These are phyloP conservation scores for Sus scrofa DNA, from an alignment of 2,113 vertebrate species.

Conservation along the genomic window T2T-Sscrofa CM000819.6:64804501-64805000, in stretches of 20 bases:
- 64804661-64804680: conserved; percentile 17
- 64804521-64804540: conserved; percentile 31
- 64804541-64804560: background rate
- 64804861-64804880: too few relatives aligned
- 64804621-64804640: fast-evolving
- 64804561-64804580: conserved; percentile 31
- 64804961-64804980: too few relatives aligned
- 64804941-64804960: too few relatives aligned
- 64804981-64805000: too few relatives aligned
- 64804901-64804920: too few relatives aligned
- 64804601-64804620: background rate
- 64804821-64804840: too few relatives aligned
- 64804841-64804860: too few relatives aligned
- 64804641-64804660: background rate
- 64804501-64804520: background rate
- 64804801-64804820: too few relatives aligned
- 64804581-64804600: background rate
- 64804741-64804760: background rate
- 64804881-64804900: too few relatives aligned
- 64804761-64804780: background rate
- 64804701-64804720: background rate
- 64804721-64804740: background rate
- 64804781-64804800: too few relatives aligned
- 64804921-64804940: too few relatives aligned
- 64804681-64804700: conserved; percentile 1